Evolutionary conservation across 2,113 vertebrate species (phyloP).

Genomic region (Stercorarius parasiticus): DNA sequence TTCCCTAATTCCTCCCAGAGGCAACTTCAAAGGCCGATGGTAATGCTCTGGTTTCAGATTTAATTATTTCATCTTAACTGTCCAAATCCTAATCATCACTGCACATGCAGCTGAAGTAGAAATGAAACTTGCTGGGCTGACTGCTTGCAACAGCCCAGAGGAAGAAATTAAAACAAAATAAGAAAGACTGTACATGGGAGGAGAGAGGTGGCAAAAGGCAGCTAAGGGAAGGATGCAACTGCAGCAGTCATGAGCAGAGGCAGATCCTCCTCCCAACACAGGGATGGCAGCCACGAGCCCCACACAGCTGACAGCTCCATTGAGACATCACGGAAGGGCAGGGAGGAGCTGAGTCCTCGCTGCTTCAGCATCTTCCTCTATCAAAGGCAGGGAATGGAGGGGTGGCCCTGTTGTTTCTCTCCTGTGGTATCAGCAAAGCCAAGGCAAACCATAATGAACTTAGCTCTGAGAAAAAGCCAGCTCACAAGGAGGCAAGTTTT

Average conservation of each 20-base stretch:
- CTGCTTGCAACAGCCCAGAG: neutral
- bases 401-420: neutral
- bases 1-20: neutral
- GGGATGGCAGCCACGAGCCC: accelerated
- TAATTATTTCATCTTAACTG: neutral
- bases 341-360: neutral
- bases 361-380: neutral
- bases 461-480: neutral
- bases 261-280: accelerated
- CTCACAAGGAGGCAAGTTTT: neutral
- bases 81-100: neutral
- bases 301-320: accelerated
- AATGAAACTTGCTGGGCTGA: neutral
- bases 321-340: neutral
- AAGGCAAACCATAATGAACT: neutral
- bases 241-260: neutral
- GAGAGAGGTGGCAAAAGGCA: neutral
- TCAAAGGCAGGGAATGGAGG: neutral
- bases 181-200: neutral
- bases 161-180: neutral
- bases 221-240: neutral
- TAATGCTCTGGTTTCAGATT: neutral
- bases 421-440: neutral
- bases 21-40: neutral
- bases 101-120: neutral